Percentiles rank a stretch among this genome's conserved stretches.
phyloP scores from a whole-genome alignment of 2,888 invertebrate genomes.

The Lumbricus terrestris region DNA sequence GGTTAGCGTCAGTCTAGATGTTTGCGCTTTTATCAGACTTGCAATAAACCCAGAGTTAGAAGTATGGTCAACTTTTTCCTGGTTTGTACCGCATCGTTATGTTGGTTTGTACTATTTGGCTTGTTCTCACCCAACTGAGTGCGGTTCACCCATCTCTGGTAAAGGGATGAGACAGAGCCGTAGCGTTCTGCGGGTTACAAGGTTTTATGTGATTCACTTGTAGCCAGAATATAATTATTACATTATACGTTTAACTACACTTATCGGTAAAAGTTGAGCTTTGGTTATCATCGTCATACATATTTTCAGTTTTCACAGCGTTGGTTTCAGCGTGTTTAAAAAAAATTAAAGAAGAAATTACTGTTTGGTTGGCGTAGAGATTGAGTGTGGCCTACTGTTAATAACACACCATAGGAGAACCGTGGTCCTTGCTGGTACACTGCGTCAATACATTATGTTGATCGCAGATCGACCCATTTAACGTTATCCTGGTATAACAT shows the following conservation, averaged over 20 bases:
- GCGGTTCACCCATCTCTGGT: neutral
- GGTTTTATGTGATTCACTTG: neutral
- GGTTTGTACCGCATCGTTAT: neutral
- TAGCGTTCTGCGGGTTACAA: slow-evolving; percentile 3
- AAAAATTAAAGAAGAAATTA: neutral
- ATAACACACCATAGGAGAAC: neutral
- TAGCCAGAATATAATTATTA: slow-evolving; percentile 3
- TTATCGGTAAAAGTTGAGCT: neutral
- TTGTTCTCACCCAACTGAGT: neutral
- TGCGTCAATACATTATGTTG: slow-evolving; percentile 3
- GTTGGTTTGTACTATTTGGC: neutral
- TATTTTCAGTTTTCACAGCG: neutral
- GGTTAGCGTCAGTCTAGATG: neutral
- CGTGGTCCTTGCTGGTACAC: neutral
- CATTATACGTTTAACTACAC: neutral
- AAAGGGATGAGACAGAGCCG: neutral
- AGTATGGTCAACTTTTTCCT: neutral
- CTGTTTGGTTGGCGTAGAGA: neutral
- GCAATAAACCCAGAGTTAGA: neutral
- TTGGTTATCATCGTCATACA: neutral
- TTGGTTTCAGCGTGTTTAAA: neutral
- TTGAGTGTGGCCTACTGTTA: neutral
- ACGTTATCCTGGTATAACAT: slow-evolving; percentile 3
- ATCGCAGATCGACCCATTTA: slow-evolving; percentile 3
- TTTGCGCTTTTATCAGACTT: neutral